Evolutionary conservation across 2,888 invertebrate species (phyloP), one percentile per base, ranked within the genome.

Genomic region (Cataglyphis rosenhaueri): DNA sequence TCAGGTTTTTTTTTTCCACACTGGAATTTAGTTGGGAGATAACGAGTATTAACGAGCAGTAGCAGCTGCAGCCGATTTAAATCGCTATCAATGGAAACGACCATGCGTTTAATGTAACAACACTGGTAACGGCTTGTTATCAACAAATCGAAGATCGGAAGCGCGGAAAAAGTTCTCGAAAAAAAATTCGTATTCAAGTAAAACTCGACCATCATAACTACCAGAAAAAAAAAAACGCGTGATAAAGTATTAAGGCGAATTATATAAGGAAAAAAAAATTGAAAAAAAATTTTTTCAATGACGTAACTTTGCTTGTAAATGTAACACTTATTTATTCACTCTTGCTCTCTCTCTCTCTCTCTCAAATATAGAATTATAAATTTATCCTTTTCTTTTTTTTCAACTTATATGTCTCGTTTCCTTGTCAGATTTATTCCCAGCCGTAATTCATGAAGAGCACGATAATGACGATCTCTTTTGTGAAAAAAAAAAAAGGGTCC

Each of bases 11-110:
- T 81, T 21, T 57, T 44, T 65, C 12, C 21, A 55, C 29, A 59
- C 52, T 32, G 18, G 57, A 71, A 48, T 82, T 65, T 25, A 62
- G 59, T 81, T 48, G 64, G 29, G 10, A 64, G 81, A 84, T 86
- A 87, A 84, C 70, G 21, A 70, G 70, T 70, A 70, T 79, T 79
- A 79, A 79, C 32, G 70, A 70, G 41, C 38, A n/a, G 32, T 57
- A n/a, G 59, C 82, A 84, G 84, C 71, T 73, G 82, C 59, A 57
- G n/a, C 32, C 79, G 32, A 65, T 73, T 64, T 76, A 44, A 87
- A 81, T 85, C 44, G 57, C 32, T 76, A 82, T 82, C 75, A 55
- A 59, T 29, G n/a, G 25, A 15, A 52, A 41, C 38, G 38, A 68
- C 59, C 62, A 25, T 59, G n/a, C 9, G 55, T 32, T 66, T 18